Conservation (phyloP, 2,797 vertebrate genomes). For the Anas flavirostris region DNA sequence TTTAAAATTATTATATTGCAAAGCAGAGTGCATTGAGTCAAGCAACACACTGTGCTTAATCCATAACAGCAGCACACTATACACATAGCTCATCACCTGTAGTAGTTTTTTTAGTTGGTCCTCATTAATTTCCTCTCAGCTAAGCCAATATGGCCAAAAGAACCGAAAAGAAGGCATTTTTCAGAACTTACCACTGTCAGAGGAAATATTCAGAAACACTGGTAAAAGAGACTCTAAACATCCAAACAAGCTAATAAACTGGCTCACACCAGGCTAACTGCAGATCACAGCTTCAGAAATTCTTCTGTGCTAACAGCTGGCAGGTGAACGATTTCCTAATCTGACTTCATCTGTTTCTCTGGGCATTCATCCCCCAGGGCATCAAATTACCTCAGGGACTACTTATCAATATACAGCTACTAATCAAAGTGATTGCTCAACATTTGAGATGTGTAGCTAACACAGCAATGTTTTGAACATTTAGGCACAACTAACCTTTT, state of each 20-base stretch:
- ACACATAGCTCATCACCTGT: neutral
- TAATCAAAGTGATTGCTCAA: slow-evolving; percentile 2
- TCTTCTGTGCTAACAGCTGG: neutral
- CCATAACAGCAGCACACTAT: neutral
- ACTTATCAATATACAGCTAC: neutral
- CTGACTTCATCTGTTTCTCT: neutral
- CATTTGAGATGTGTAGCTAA: neutral
- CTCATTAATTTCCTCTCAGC: neutral
- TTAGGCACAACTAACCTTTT: neutral
- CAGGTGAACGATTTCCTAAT: neutral
- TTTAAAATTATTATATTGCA: neutral
- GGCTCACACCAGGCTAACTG: neutral
- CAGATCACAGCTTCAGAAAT: neutral
- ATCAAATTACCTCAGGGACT: neutral
- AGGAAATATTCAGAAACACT: neutral
- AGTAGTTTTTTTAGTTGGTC: neutral
- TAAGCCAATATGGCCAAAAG: neutral
- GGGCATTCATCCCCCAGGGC: neutral
- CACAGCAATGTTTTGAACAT: neutral
- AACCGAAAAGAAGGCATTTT: neutral
- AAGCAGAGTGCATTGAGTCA: neutral
- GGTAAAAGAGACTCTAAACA: neutral
- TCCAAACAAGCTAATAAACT: neutral
- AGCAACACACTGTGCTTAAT: neutral
- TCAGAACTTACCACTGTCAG: neutral